Evolutionary conservation across 2,113 vertebrate genomes (phyloP).

Genomic region (Psophia crepitans): DNA sequence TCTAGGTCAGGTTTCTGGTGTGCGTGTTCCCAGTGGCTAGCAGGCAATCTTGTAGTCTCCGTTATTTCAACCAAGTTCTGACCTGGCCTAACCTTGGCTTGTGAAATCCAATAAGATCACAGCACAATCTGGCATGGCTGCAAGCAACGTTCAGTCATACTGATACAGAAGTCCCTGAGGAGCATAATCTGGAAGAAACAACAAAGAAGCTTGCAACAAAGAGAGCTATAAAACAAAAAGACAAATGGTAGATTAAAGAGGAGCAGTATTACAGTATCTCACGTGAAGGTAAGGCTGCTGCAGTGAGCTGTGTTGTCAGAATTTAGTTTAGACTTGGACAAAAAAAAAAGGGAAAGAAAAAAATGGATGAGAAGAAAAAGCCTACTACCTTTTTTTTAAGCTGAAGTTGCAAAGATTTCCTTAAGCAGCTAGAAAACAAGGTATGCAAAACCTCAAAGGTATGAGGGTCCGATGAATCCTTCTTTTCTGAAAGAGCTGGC

Average conservation of each 20-base stretch:
- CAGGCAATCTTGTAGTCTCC: neutral
- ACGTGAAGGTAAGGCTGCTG: neutral
- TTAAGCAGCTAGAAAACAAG: neutral
- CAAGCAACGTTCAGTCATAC: constrained; percentile 38
- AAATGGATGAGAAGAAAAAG: neutral
- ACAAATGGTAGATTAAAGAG: constrained; percentile 25
- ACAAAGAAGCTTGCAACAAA: constrained; percentile 44
- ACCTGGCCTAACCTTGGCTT: constrained; percentile 56
- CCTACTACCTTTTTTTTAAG: neutral
- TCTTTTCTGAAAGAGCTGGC: neutral
- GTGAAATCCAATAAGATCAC: constrained; percentile 61
- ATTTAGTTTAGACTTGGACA: neutral
- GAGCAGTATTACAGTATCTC: neutral
- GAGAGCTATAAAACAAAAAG: constrained; percentile 40
- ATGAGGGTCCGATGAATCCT: neutral
- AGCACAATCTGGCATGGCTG: constrained; percentile 54
- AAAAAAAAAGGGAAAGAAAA: neutral
- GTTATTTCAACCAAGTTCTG: constrained; percentile 37
- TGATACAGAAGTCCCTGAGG: constrained; percentile 38
- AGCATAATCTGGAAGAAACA: constrained; percentile 47
- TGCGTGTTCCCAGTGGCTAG: neutral
- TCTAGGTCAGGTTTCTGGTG: neutral
- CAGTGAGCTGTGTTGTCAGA: neutral
- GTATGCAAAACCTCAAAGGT: neutral
- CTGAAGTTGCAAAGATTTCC: neutral